Evolutionary conservation across 2,113 vertebrate genomes (phyloP).

Genomic region (Pseudonaja textilis): DNA sequence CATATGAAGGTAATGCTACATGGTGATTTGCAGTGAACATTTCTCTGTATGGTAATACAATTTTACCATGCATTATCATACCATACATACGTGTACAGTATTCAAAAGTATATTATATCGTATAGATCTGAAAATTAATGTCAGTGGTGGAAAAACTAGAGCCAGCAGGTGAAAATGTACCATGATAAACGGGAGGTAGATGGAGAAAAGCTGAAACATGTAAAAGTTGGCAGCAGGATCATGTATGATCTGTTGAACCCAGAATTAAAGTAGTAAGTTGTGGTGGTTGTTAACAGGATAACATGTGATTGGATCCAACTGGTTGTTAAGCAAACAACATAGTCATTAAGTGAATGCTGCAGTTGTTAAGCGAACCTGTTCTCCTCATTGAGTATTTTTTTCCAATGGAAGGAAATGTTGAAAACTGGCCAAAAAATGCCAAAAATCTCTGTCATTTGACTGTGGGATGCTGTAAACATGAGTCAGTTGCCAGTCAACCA

Average conservation of each 20-base stretch:
- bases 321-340: neutral
- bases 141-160: neutral
- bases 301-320: neutral
- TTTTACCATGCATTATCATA: neutral
- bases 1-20: neutral
- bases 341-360: no score
- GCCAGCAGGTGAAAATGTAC: neutral
- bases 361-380: no score
- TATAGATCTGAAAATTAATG: neutral
- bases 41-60: neutral
- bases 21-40: neutral
- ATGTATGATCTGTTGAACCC: neutral
- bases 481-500: no score
- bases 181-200: neutral
- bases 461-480: no score
- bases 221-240: neutral
- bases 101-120: neutral
- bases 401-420: no score
- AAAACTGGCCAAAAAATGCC: no score
- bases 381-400: no score
- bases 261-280: neutral
- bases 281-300: neutral
- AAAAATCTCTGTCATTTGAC: no score
- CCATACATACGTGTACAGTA: neutral
- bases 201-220: neutral